Evolutionary conservation across 2,888 invertebrate genomes (phyloP), one percentile per base, ranked within the genome.

Genomic region (Synergus umbraculus): DNA sequence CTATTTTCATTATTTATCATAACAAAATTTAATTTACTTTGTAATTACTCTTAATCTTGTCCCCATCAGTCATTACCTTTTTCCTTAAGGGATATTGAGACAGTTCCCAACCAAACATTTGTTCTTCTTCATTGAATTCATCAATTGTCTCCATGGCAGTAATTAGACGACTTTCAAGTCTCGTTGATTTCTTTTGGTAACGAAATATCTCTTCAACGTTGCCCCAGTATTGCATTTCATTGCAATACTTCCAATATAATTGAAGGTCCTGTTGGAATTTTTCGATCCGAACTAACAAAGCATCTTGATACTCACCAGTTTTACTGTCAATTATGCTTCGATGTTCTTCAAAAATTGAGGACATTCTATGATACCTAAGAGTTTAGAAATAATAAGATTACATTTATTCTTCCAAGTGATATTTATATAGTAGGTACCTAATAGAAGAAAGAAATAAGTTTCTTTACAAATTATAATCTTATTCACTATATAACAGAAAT

Each of bases 71-170:
- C 9, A 22, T 15, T 85, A 93, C 93, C 87, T 93, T 90, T 92
- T 97, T 97, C 82, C 98, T 94, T 83, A 96, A 93, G 0, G 98
- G 97, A 93, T 98, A 99, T 86, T 96, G 96, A 0, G 98, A 97
- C 10, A 96, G 91, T 88, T 98, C 97, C 95, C 97, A 98, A 13
- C 96, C 97, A 90, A 96, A 98, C 22, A 98, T 94, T 46, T 94
- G 93, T 91, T 99, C 99, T 91, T 99, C 98, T 89, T 96, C 96
- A 91, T 99, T 99, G 88, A 99, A 98, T 81, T 95, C 94, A 88
- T 98, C 97, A 83, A 98, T 97, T 81, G 94, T 95, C 67, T 95
- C 94, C 92, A 97, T 95, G 4, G 98, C 98, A 4, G 93, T 91
- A 67, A 95, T 92, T 81, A 98, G 76, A 37, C 91, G 90, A 78